Evolutionary conservation across 2,888 invertebrate genomes (phyloP), one percentile per base, ranked within the genome.

Genomic region (Ichneumoninae sp.): DNA sequence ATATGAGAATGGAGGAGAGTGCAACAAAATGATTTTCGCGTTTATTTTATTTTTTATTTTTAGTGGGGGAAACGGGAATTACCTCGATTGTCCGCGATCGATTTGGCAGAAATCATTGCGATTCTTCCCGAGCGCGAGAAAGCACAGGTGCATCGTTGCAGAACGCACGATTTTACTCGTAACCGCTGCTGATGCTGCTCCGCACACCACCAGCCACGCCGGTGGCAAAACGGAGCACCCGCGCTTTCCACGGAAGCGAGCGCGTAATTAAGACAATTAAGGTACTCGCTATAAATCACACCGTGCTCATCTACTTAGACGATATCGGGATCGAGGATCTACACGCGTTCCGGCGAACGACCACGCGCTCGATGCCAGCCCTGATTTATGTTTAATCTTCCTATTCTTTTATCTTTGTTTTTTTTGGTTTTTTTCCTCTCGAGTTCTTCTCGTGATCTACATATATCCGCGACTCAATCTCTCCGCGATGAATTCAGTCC

Each of bases 201-300:
- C 26, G 57, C 54, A 52, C 68, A 60, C n/a, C 33, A 65, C 50
- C 75, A 22, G 57, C 52, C 44, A 73, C 65, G 65, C 71, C 76
- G 78, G 85, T 83, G 83, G 83, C 84, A 82, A 78, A 76, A 66
- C 65, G 75, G 79, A 70, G 87, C 85, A 85, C 86, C 88, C 87
- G 87, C 89, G 88, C 89, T 91, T 91, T 92, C 90, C 91, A 91
- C 92, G 91, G 92, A 91, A 92, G 91, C 92, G 88, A 88, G 87
- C 85, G 88, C 90, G 91, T 91, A 92, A 92, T 92, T 91, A 92
- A 92, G 91, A 92, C 92, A 92, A 92, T 92, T 91, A 92, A 92
- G 90, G 89, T 89, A 90, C 90, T 90, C 89, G 88, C 90, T 88
- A 91, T 92, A 92, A 92, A 92, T 92, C 92, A 91, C 91, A 90